These are phyloP conservation scores for Lathamus discolor DNA, from an alignment of 2,113 vertebrate species.

Conservation along the genomic window DNA sequence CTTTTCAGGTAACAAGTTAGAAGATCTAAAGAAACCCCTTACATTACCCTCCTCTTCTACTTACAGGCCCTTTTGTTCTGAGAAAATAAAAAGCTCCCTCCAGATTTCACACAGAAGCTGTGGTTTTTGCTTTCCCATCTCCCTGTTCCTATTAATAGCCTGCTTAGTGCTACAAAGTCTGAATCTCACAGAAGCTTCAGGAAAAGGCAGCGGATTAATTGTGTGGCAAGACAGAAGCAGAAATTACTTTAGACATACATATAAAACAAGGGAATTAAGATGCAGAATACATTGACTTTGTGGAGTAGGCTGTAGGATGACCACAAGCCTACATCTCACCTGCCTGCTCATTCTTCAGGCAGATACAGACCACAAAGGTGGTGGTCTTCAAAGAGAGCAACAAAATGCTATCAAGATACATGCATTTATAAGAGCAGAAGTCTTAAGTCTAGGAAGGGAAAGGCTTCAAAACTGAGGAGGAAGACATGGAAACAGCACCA, in stretches of 20 bases:
- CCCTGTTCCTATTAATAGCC: background rate
- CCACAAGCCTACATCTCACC: background rate
- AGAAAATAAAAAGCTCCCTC: background rate
- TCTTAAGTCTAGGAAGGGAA: background rate
- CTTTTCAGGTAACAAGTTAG: background rate
- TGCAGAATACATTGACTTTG: background rate
- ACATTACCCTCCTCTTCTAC: background rate
- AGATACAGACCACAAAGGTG: background rate
- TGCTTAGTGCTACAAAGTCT: background rate
- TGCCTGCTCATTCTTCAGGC: background rate
- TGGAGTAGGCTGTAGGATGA: background rate
- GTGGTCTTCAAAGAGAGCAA: background rate
- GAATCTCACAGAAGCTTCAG: background rate
- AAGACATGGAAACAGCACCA: background rate
- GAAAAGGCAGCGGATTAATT: background rate
- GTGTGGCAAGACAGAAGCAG: background rate
- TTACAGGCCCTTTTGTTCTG: background rate
- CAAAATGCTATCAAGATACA: background rate
- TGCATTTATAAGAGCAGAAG: background rate
- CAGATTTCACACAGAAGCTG: background rate
- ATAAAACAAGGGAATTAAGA: background rate
- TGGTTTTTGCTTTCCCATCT: background rate
- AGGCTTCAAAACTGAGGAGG: background rate
- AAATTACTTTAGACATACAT: background rate
- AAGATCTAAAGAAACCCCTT: background rate